Conservation (phyloP, 2,113 vertebrate genomes). For the Pelvicachromis taeniatus region DNA sequence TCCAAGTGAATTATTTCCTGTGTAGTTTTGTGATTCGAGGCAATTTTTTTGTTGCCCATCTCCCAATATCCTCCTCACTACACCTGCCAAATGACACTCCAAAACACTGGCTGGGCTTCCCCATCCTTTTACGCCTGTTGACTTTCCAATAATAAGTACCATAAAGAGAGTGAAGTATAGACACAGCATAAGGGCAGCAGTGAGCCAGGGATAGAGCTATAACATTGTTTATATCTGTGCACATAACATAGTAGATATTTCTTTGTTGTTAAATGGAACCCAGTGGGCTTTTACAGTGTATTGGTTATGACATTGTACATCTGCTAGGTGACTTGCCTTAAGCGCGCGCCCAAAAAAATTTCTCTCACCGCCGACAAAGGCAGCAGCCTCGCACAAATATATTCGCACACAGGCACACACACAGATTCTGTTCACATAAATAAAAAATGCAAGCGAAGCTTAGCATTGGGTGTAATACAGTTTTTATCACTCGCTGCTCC, state of each 20-base stretch:
- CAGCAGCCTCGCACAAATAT: slow-evolving; percentile 13
- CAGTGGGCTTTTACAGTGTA: slow-evolving; percentile 36
- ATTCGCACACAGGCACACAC: neutral
- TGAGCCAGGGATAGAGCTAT: neutral
- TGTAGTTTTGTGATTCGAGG: slow-evolving; percentile 46
- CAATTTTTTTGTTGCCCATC: slow-evolving; percentile 28
- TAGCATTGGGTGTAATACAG: slow-evolving; percentile 36
- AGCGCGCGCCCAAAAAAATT: neutral
- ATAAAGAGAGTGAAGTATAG: slow-evolving; percentile 43
- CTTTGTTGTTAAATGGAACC: slow-evolving; percentile 43
- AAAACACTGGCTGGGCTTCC: slow-evolving; percentile 15
- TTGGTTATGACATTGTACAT: slow-evolving; percentile 40
- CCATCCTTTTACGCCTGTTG: slow-evolving; percentile 46
- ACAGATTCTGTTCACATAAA: slow-evolving; percentile 5
- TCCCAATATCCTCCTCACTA: slow-evolving; percentile 22
- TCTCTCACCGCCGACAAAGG: neutral
- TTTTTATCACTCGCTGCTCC: slow-evolving; percentile 60
- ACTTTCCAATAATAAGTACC: slow-evolving; percentile 48
- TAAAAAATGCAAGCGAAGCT: slow-evolving; percentile 51
- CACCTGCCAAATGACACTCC: slow-evolving; percentile 42
- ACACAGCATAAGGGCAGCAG: slow-evolving; percentile 12
- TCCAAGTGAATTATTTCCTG: slow-evolving; percentile 53
- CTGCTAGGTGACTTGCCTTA: slow-evolving; percentile 9
- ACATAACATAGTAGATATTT: slow-evolving; percentile 14
- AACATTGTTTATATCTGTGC: slow-evolving; percentile 25